phyloP scores from a whole-genome alignment of 2,888 invertebrate species.

The Phalangium opilio region DNA sequence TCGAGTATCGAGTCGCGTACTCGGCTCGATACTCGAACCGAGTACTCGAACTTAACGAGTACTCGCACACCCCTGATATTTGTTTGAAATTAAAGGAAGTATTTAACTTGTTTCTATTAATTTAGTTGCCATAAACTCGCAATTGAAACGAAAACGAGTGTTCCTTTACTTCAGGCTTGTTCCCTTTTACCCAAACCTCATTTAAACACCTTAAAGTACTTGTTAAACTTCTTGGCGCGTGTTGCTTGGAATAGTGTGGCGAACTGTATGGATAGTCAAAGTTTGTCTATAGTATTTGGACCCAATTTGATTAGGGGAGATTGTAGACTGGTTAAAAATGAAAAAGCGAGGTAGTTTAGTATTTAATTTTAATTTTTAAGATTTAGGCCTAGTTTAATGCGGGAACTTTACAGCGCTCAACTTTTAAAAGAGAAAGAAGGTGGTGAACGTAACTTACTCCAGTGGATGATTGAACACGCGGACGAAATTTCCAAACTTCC shows the following conservation, averaged over 20 bases:
- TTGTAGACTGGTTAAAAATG: conserved; percentile 38
- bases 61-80: too few species aligned
- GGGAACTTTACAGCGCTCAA: too few species aligned
- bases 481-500: too few species aligned
- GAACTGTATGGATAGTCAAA: conserved; percentile 70
- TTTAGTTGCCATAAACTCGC: conserved; percentile 32
- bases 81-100: too few species aligned
- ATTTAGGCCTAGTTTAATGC: conserved; percentile 4
- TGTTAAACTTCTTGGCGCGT: conserved; percentile 50
- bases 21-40: too few species aligned
- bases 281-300: conserved; percentile 67
- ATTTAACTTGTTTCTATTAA: too few species aligned
- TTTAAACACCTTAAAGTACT: conserved; percentile 60
- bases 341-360: conserved; percentile 25
- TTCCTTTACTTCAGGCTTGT: conserved; percentile 49
- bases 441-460: too few species aligned
- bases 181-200: conserved; percentile 57
- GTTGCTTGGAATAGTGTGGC: conserved; percentile 49
- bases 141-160: conserved; percentile 38
- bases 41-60: too few species aligned
- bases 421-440: too few species aligned
- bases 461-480: too few species aligned
- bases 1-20: too few species aligned
- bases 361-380: conserved; percentile 22
- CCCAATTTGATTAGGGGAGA: conserved; percentile 62